Evolutionary conservation across 2,797 vertebrate species (phyloP), one percentile per base, ranked within the genome.

Genomic region (Xiphophorus birchmanni): DNA sequence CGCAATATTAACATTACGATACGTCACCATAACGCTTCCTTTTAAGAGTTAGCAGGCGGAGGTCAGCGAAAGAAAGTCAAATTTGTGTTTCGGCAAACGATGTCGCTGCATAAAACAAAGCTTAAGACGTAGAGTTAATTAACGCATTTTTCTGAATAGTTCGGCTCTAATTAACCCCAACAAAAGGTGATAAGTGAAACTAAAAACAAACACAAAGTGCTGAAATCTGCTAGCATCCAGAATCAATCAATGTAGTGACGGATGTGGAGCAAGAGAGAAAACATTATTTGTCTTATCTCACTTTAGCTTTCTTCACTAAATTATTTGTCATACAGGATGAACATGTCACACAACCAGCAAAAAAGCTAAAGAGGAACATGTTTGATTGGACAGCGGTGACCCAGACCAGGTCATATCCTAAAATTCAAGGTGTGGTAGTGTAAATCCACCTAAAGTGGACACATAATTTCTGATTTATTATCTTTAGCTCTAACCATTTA

Each of bases 31-130:
- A 45, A 12, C 48, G 7, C 63, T 17, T 48, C 26, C 32, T 44
- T 58, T 47, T 23, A 17, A 37, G 21, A 12, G n/a, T 74, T 89
- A 86, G 79, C 79, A 77, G 63, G 45, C 48, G 77, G 77, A 80
- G 10, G n/a, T 48, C 69, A 69, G 10, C 29, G 21, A 45, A 48
- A 65, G 0, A 75, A 75, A 21, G 1, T 10, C 47, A 1, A 0
- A 13, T 42, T 15, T 60, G 35, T 21, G 54, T 37, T 87, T 77
- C 0, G 15, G 5, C 12, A 74, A 75, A 42, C 2, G 4, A 26
- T 9, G 69, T 32, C 1, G 2, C 7, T 8, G 52, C 8, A 0
- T 48, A 15, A n/a, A 47, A 8, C 3, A 29, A 23, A 67, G 17
- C 2, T n/a, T 29, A 29, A 6, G 5, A 0, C 8, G 10, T 8